These are phyloP conservation scores for Helicoverpa zea DNA, from an alignment of 1,140 invertebrate genomes.

Conservation along the genomic window DNA sequence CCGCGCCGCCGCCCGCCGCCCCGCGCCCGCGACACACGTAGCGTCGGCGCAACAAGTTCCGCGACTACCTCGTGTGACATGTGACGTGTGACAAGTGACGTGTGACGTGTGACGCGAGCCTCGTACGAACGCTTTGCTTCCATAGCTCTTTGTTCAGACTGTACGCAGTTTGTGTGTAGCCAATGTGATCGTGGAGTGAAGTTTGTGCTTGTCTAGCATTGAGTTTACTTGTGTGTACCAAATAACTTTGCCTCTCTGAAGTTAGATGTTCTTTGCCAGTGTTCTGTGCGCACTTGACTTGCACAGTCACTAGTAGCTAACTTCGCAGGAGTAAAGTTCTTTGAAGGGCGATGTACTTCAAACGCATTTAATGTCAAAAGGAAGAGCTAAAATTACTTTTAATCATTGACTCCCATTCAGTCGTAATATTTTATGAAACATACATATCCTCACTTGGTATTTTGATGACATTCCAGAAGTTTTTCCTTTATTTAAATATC, in stretches of 20 bases:
- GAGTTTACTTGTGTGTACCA: background rate
- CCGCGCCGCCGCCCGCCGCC: conserved; percentile 66
- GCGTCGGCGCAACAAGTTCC: conserved; percentile 83
- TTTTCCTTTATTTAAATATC: conserved; percentile 7
- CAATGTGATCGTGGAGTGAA: conserved; percentile 3
- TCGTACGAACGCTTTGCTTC: conserved; percentile 62
- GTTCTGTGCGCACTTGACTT: no score
- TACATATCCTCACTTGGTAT: conserved; percentile 18
- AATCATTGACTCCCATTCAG: background rate
- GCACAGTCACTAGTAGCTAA: no score
- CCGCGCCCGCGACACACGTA: conserved; percentile 77
- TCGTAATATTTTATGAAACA: background rate
- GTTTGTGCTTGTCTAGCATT: conserved; percentile 7
- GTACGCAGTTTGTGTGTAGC: conserved; percentile 42
- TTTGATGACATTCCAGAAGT: background rate
- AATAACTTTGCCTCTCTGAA: no score
- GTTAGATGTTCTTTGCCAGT: no score
- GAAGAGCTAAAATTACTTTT: conserved; percentile 29
- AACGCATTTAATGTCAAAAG: conserved; percentile 12
- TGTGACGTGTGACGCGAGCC: conserved; percentile 56
- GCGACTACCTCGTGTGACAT: conserved; percentile 85
- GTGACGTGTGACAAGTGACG: conserved; percentile 44
- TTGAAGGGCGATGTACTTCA: background rate
- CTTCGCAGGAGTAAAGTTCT: no score
- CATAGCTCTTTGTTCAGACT: conserved; percentile 23